phyloP scores from a whole-genome alignment of 1,140 invertebrate species.

The Manduca sexta region DNA sequence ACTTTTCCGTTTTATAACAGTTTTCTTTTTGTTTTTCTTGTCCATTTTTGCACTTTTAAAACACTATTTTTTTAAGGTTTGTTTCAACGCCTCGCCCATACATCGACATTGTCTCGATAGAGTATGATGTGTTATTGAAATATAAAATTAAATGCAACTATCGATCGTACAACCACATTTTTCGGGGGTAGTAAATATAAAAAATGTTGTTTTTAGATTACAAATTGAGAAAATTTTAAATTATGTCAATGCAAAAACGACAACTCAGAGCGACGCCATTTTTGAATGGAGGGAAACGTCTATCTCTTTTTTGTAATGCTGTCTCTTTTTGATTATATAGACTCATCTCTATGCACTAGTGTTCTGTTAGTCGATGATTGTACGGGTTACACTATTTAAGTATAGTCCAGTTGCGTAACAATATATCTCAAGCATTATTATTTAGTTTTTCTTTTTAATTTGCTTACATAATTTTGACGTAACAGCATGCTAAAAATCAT shows the following conservation, averaged over 20 bases:
- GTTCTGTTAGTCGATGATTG: too few species aligned
- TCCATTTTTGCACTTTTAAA: conserved; percentile 57
- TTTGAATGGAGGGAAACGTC: conserved; percentile 19
- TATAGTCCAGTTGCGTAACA: too few species aligned
- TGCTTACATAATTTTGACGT: too few species aligned
- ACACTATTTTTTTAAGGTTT: conserved; percentile 4
- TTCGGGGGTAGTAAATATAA: conserved; percentile 23
- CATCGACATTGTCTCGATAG: conserved; percentile 29
- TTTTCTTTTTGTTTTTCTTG: conserved; percentile 70
- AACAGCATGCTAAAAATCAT: too few species aligned
- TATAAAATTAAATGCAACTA: background rate
- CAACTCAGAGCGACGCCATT: conserved; percentile 68
- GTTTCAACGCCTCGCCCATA: conserved; percentile 33
- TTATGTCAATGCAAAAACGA: conserved; percentile 55
- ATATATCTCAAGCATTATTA: too few species aligned
- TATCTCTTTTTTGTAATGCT: background rate
- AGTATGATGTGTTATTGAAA: background rate
- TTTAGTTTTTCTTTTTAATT: too few species aligned
- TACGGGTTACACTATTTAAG: too few species aligned
- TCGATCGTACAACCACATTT: background rate
- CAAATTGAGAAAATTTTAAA: conserved; percentile 38
- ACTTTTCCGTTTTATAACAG: conserved; percentile 67
- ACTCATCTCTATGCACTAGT: too few species aligned
- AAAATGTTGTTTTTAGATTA: conserved; percentile 38
- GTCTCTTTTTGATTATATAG: conserved; percentile 3